Conservation (phyloP, 2,888 invertebrate genomes). For the Drosophila melanosoma region DNA sequence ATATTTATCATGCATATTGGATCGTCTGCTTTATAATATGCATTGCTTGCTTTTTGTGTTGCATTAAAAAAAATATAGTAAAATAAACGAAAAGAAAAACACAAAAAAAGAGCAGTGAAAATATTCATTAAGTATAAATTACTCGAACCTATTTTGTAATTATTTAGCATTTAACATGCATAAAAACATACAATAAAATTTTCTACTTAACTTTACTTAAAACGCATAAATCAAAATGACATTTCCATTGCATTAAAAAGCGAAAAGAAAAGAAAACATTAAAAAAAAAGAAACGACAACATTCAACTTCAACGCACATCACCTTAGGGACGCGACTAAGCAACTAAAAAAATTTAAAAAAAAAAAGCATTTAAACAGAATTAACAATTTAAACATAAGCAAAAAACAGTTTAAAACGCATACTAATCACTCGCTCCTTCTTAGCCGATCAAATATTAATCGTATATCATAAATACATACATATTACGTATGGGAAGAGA, state of each 20-base stretch:
- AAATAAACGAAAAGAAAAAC: not conserved
- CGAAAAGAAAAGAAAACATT: conserved; percentile 14
- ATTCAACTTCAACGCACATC: conserved; percentile 77
- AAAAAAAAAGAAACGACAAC: conserved; percentile 16
- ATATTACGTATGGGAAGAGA: conserved; percentile 25
- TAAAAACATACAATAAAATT: conserved; percentile 64
- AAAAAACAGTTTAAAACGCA: conserved; percentile 74
- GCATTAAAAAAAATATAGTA: conserved; percentile 18
- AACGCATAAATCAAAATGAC: conserved; percentile 76
- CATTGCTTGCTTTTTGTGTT: conserved; percentile 50
- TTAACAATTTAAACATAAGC: conserved; percentile 43
- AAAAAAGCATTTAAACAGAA: conserved; percentile 12
- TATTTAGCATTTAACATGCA: conserved; percentile 64
- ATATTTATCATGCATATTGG: conserved; percentile 47
- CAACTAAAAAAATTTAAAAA: conserved; percentile 13
- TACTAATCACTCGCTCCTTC: conserved; percentile 78
- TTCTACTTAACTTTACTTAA: conserved; percentile 74
- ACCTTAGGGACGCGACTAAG: conserved; percentile 50
- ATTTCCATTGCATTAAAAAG: conserved; percentile 44
- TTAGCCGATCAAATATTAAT: conserved; percentile 74
- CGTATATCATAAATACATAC: conserved; percentile 23
- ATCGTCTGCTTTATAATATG: conserved; percentile 28
- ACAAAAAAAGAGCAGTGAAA: conserved; percentile 5
- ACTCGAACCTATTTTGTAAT: conserved; percentile 60
- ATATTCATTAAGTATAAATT: conserved; percentile 40